Evolutionary conservation across 1,140 invertebrate species (phyloP).

Genomic region (Pseudomyrmex gracilis): DNA sequence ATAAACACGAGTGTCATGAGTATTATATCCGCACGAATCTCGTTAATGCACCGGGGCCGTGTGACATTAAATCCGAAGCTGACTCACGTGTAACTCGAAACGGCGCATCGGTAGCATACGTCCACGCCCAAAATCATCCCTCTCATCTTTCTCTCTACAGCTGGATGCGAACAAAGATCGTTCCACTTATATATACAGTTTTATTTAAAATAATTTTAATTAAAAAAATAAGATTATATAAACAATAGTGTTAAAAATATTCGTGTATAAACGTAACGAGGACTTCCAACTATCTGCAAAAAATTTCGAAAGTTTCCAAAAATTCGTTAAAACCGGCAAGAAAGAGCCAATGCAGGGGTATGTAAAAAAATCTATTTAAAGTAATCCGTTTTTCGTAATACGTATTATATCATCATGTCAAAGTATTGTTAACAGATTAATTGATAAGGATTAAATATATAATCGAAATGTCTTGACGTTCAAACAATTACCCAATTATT

Average conservation of each 20-base stretch:
- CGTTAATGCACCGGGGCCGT: constrained; percentile 2
- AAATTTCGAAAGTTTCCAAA: background rate
- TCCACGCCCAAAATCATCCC: constrained; percentile 29
- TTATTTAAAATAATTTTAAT: background rate
- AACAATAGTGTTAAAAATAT: background rate
- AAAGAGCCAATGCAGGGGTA: too few relatives aligned
- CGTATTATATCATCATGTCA: too few relatives aligned
- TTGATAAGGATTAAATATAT: too few relatives aligned
- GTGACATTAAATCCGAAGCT: constrained; percentile 47
- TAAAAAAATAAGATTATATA: background rate
- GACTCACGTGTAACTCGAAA: constrained; percentile 43
- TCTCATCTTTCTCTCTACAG: constrained; percentile 6
- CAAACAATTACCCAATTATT: too few relatives aligned
- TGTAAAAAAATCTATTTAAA: too few relatives aligned
- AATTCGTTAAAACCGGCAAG: too few relatives aligned
- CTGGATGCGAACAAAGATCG: background rate
- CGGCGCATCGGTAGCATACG: constrained; percentile 24
- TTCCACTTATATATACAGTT: background rate
- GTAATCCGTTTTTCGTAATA: too few relatives aligned
- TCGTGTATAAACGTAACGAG: too few relatives aligned
- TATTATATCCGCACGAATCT: constrained; percentile 25
- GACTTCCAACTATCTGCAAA: too few relatives aligned
- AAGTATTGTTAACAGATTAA: too few relatives aligned
- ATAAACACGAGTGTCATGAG: constrained; percentile 4
- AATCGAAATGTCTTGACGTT: too few relatives aligned